Evolutionary conservation across 2,888 invertebrate genomes (phyloP).

Genomic region (Drosophila greeni): DNA sequence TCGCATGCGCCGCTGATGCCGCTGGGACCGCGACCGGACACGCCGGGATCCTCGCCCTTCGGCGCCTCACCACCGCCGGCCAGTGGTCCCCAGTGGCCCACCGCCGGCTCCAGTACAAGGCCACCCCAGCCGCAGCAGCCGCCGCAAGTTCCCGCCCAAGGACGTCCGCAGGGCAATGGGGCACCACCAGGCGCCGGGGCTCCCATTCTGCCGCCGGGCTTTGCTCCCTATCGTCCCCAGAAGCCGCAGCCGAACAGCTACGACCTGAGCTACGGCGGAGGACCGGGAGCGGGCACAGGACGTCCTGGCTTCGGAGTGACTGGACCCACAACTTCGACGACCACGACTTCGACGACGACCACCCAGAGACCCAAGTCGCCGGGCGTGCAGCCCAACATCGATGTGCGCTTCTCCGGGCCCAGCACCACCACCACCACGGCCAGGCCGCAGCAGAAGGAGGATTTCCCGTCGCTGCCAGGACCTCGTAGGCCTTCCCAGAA

Average conservation of each 20-base stretch:
- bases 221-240: conserved; percentile 69
- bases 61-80: conserved; percentile 41
- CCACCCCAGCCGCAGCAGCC: conserved; percentile 8
- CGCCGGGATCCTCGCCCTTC: conserved; percentile 72
- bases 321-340: conserved; percentile 45
- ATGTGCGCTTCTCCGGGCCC: conserved; percentile 11
- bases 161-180: conserved; percentile 33
- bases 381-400: conserved; percentile 24
- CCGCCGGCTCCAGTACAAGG: conserved; percentile 19
- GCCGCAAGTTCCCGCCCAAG: conserved; percentile 1
- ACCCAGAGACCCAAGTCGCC: conserved; percentile 50
- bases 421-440: conserved; percentile 32
- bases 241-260: conserved; percentile 74
- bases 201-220: conserved; percentile 64
- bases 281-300: conserved; percentile 25
- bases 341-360: conserved; percentile 46
- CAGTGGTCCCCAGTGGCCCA: conserved; percentile 65
- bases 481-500: conserved; percentile 57
- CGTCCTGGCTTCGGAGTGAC: conserved; percentile 65
- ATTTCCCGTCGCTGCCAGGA: conserved; percentile 70
- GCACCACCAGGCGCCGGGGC: conserved; percentile 42
- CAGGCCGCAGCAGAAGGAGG: conserved; percentile 65
- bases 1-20: conserved; percentile 73
- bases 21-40: conserved; percentile 75
- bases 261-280: conserved; percentile 75